A percentile compares a stretch with the other conserved stretches of the same genome.
phyloP scores from a whole-genome alignment of 2,888 invertebrate genomes.

The Dryadula phaetusa region DNA sequence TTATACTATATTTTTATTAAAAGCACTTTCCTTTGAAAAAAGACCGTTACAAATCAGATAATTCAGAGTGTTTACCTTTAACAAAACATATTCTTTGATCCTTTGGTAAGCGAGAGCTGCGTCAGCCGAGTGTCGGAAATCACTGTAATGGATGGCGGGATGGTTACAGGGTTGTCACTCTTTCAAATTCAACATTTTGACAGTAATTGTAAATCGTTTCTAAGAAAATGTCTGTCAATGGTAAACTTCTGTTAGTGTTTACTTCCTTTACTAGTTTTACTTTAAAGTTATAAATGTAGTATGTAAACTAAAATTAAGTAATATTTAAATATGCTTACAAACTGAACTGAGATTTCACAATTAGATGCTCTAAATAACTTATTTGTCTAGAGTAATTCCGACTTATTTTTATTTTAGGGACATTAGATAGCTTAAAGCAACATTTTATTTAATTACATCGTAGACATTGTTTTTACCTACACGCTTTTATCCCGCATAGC shows the following conservation, averaged over 20 bases:
- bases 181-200: neutral
- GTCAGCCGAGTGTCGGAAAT: conserved; percentile 70
- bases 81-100: conserved; percentile 64
- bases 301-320: neutral
- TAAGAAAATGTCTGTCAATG: neutral
- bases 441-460: too few species aligned
- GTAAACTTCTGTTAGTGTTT: neutral
- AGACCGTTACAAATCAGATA: conserved; percentile 7
- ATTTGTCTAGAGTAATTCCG: too few species aligned
- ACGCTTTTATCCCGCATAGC: too few species aligned
- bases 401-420: too few species aligned
- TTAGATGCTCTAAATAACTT: too few species aligned
- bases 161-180: conserved; percentile 56
- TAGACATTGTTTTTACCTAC: too few species aligned
- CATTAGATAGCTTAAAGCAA: too few species aligned
- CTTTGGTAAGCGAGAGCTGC: conserved; percentile 59
- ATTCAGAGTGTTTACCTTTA: conserved; percentile 15
- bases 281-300: neutral
- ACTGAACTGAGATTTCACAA: too few species aligned
- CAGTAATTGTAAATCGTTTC: neutral
- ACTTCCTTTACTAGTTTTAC: neutral
- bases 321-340: too few species aligned
- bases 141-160: conserved; percentile 68
- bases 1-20: too few species aligned
- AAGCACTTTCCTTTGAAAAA: neutral